Percentiles rank a stretch among this genome's conserved stretches.
Conservation (phyloP, 2,113 vertebrate genomes). For the Centrocercus urophasianus region DNA sequence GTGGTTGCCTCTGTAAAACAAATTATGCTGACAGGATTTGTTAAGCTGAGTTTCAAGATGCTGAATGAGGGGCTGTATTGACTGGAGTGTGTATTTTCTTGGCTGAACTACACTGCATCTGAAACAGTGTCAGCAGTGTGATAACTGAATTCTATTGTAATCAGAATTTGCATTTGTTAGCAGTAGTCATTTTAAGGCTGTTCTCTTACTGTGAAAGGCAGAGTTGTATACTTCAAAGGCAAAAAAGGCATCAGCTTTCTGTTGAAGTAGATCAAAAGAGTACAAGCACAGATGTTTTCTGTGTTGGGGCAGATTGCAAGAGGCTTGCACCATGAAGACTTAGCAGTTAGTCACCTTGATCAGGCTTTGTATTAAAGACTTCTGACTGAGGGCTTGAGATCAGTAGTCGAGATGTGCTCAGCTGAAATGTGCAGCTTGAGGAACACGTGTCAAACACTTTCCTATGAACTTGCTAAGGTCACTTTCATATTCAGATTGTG, state of each 20-base stretch:
- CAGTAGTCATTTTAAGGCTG: background rate
- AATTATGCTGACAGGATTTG: background rate
- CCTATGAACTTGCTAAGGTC: background rate
- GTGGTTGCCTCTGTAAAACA: background rate
- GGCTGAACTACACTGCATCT: background rate
- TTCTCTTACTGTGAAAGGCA: background rate
- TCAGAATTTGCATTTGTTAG: background rate
- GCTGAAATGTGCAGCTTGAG: rapidly evolving
- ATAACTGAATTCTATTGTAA: background rate
- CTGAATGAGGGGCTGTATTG: background rate
- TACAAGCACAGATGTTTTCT: background rate
- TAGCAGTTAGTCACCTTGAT: background rate
- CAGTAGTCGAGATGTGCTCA: background rate
- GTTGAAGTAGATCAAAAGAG: background rate
- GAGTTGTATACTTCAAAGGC: background rate
- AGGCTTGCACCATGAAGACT: background rate
- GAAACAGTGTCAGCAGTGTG: background rate
- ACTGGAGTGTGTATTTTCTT: background rate
- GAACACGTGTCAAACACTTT: background rate
- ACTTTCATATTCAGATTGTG: background rate
- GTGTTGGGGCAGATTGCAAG: background rate
- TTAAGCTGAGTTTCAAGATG: background rate
- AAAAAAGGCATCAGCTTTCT: background rate
- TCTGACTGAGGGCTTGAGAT: background rate
- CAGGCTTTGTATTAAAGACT: background rate